Evolutionary conservation across 2,797 vertebrate species (phyloP).

Genomic region (Platalea minor): DNA sequence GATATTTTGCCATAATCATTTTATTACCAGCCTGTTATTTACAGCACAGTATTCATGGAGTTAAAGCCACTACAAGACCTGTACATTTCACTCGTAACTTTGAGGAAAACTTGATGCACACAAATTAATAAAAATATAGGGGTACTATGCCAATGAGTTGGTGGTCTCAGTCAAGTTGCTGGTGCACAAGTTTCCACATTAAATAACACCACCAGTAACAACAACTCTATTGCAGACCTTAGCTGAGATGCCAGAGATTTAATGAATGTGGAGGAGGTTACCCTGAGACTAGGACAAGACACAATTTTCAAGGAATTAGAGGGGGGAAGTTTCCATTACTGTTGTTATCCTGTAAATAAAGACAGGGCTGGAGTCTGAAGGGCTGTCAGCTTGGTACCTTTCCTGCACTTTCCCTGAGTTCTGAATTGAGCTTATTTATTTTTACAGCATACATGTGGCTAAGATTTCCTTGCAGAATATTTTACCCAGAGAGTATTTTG

Average conservation of each 20-base stretch:
- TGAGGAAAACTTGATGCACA: not conserved
- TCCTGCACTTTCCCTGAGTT: not conserved
- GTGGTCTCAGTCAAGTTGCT: not conserved
- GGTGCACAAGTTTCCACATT: not conserved
- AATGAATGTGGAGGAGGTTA: not conserved
- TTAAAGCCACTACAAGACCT: not conserved
- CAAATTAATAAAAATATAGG: not conserved
- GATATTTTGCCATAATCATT: conserved; percentile 5
- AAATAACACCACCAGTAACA: not conserved
- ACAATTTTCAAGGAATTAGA: not conserved
- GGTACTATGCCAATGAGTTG: not conserved
- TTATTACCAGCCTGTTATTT: not conserved
- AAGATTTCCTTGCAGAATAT: not conserved
- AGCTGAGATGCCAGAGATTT: not conserved
- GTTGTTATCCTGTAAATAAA: not conserved
- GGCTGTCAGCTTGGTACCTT: not conserved
- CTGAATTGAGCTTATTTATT: not conserved
- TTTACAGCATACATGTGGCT: not conserved
- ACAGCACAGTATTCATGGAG: not conserved
- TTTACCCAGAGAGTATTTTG: not conserved
- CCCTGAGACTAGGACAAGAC: not conserved
- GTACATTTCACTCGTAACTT: not conserved
- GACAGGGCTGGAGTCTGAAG: not conserved
- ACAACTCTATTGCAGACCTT: not conserved
- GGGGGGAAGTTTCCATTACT: not conserved